These are phyloP conservation scores for Mya arenaria DNA, from an alignment of 1,140 invertebrate species.

Conservation along the genomic window DNA sequence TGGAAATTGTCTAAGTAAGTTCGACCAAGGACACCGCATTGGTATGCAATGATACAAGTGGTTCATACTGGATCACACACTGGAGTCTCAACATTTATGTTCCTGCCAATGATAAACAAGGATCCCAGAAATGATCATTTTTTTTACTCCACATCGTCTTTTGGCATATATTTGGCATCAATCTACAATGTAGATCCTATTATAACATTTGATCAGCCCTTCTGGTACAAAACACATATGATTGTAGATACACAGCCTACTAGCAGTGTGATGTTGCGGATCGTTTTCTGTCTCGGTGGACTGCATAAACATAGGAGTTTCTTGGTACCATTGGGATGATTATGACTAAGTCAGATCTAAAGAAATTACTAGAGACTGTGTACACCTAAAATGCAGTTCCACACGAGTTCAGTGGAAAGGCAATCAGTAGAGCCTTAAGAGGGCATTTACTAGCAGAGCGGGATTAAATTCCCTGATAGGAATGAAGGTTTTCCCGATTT, in stretches of 20 bases:
- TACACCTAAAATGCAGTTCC: not conserved
- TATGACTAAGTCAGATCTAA: constrained; percentile 58
- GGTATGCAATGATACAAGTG: not conserved
- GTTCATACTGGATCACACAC: not conserved
- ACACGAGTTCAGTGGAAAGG: not conserved
- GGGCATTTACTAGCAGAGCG: not conserved
- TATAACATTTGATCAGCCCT: not conserved
- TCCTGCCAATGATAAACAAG: not conserved
- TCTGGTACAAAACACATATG: not conserved
- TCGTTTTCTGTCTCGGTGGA: constrained; percentile 49
- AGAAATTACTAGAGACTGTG: constrained; percentile 44
- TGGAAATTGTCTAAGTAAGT: too few relatives aligned
- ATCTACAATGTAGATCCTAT: not conserved
- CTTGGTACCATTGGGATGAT: constrained; percentile 60
- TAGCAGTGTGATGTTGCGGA: not conserved
- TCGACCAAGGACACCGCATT: too few relatives aligned
- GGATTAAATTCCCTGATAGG: not conserved
- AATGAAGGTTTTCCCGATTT: too few relatives aligned
- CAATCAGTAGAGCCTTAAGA: not conserved
- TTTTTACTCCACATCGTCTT: not conserved
- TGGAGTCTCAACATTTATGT: not conserved
- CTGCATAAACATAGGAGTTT: constrained; percentile 65
- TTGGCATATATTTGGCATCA: not conserved
- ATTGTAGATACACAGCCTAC: too few relatives aligned
- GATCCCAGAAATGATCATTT: not conserved